Evolutionary conservation across 2,113 vertebrate species (phyloP), one percentile per base, ranked within the genome.

Genomic region (Pseudopipra pipra): DNA sequence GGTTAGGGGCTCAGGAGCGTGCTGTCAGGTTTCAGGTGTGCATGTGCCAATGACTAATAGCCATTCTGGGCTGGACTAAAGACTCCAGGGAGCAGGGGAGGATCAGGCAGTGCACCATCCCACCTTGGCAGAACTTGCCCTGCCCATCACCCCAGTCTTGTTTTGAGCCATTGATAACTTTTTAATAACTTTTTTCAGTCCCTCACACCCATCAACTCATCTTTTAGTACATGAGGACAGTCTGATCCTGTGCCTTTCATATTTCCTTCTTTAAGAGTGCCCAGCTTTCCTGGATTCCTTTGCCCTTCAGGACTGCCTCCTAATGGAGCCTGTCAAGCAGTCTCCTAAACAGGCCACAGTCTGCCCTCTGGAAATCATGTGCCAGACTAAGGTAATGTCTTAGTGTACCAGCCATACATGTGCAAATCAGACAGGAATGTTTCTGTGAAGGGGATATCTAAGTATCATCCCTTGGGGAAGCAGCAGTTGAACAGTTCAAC

Each of bases 401-500:
- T 19, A 41, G 15, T 31, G 15, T 35, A 18, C 7, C 20, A 61
- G 12, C 8, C 35, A n/a, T 5, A 37, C 14, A 14, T 3, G 1
- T 13, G 9, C 17, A 77, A 35, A 73, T 56, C 25, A 39, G 20
- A 43, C 24, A 73, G 31, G 14, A 85, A 25, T 35, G 18, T 79
- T 54, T 78, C 66, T 78, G 9, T 39, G 51, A 52, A 67, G 12
- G 7, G 10, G 67, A 55, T 33, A 35, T 2, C 22, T 44, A 17
- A 70, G 14, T 33, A 28, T 17, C 37, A n/a, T 1, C 2, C 5
- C 9, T 77, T 44, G 24, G 15, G 77, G 28, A 87, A 30, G 59
- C 10, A 68, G 54, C 1, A 0, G 20, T 12, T 22, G n/a, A 47
- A 44, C 1, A 2, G 14, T 44, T 85, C 25, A 12, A 9, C 10